Conservation (phyloP, 1,140 invertebrate genomes). For the Condylostylus longicornis region DNA sequence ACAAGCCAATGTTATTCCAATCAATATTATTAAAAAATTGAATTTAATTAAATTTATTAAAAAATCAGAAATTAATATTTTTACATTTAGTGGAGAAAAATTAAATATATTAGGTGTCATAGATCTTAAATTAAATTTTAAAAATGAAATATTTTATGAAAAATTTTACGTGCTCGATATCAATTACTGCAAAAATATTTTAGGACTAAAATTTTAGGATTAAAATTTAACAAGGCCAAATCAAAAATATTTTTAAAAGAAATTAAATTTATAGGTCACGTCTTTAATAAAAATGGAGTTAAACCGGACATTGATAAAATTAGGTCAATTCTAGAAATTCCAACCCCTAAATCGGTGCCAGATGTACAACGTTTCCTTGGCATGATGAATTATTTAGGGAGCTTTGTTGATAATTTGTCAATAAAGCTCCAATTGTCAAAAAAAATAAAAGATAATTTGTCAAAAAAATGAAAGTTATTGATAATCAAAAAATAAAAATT, state of each 20-base stretch:
- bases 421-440: too few species aligned
- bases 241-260: slow-evolving; percentile 12
- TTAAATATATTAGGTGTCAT: slow-evolving; percentile 5
- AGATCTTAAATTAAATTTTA: slow-evolving; percentile 1
- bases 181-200: slow-evolving; percentile 16
- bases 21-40: slow-evolving; percentile 6
- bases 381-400: slow-evolving; percentile 17
- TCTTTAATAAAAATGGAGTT: slow-evolving; percentile 13
- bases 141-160: slow-evolving; percentile 4
- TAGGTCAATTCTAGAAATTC: slow-evolving; percentile 15
- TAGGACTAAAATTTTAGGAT: slow-evolving; percentile 5
- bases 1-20: slow-evolving; percentile 11
- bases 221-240: slow-evolving; percentile 7
- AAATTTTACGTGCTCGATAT: slow-evolving; percentile 8
- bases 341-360: slow-evolving; percentile 13
- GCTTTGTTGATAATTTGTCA: slow-evolving; percentile 18
- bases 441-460: too few species aligned
- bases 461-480: too few species aligned
- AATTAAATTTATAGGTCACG: slow-evolving; percentile 23
- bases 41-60: slow-evolving; percentile 5
- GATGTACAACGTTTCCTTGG: slow-evolving; percentile 22
- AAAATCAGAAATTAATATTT: slow-evolving; percentile 3
- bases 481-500: slow-evolving; percentile 10
- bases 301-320: slow-evolving; percentile 13
- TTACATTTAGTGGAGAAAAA: slow-evolving; percentile 7